Percentiles rank a stretch among this genome's conserved stretches.
Evolutionary conservation across 2,888 invertebrate genomes (phyloP).

Genomic region (Masnerella sp.): DNA sequence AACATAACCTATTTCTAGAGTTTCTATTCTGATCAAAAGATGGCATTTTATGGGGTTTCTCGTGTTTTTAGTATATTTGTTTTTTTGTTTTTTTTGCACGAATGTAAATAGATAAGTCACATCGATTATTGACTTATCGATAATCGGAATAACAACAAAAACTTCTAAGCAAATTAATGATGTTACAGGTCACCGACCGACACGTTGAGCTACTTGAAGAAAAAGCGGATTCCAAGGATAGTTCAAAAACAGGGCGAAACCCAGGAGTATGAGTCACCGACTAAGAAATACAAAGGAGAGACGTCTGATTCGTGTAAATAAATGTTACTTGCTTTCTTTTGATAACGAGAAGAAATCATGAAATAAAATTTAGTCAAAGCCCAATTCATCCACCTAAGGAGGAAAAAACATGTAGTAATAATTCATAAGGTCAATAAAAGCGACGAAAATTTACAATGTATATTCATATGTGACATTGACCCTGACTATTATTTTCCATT

Average conservation of each 20-base stretch:
- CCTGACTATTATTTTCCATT: constrained; percentile 15
- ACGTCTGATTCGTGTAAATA: constrained; percentile 76
- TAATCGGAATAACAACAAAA: too few relatives aligned
- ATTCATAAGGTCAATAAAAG: constrained; percentile 74
- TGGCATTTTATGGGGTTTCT: too few relatives aligned
- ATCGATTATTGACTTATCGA: too few relatives aligned
- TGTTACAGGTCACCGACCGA: constrained; percentile 57
- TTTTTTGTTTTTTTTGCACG: too few relatives aligned
- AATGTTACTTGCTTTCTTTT: constrained; percentile 69
- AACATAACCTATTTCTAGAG: too few relatives aligned
- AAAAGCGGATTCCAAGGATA: constrained; percentile 73
- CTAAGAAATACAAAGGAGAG: constrained; percentile 74
- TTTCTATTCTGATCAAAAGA: too few relatives aligned
- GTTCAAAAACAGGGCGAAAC: constrained; percentile 68
- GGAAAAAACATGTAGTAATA: constrained; percentile 74
- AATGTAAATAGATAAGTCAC: too few relatives aligned
- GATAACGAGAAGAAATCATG: constrained; percentile 51
- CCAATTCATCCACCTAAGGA: constrained; percentile 67
- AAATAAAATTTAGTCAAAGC: neutral
- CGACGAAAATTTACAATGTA: constrained; percentile 32
- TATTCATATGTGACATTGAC: constrained; percentile 29
- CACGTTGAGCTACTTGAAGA: constrained; percentile 71
- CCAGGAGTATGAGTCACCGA: constrained; percentile 62
- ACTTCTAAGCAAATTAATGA: too few relatives aligned
- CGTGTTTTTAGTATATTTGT: too few relatives aligned